A percentile compares a stretch with the other conserved stretches of the same genome.
Conservation (phyloP, 2,888 invertebrate species). For the Cataglyphis livida region DNA sequence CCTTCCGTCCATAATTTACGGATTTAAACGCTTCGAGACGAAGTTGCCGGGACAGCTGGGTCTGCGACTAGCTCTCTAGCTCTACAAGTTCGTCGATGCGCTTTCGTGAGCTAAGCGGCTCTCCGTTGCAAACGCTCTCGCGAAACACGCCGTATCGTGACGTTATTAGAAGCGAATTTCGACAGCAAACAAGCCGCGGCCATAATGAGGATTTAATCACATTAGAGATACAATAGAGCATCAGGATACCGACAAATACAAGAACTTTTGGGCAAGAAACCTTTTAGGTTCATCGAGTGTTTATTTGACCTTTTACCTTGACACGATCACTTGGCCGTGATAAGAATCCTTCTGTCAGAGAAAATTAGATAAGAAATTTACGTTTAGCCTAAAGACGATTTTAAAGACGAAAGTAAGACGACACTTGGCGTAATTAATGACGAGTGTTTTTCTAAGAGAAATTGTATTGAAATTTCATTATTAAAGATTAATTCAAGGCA, state of each 20-base stretch:
- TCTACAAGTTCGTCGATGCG: conserved; percentile 42
- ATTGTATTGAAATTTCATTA: conserved; percentile 42
- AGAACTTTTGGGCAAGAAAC: conserved; percentile 5
- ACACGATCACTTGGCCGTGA: not conserved
- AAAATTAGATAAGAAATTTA: conserved; percentile 24
- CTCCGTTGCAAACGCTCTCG: conserved; percentile 33
- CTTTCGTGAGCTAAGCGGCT: conserved; percentile 45
- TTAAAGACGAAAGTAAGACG: not conserved
- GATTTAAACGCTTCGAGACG: conserved; percentile 48
- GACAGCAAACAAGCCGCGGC: conserved; percentile 69
- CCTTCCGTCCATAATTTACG: conserved; percentile 37
- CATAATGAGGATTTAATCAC: conserved; percentile 78
- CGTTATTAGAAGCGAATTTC: conserved; percentile 74
- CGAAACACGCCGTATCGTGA: conserved; percentile 43
- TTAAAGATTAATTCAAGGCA: conserved; percentile 9
- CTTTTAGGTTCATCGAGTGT: conserved; percentile 50
- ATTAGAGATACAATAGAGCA: conserved; percentile 60
- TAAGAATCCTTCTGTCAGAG: not conserved
- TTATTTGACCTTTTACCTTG: conserved; percentile 40
- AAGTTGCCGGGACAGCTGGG: conserved; percentile 59
- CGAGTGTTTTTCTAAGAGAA: conserved; percentile 27
- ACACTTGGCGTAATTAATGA: conserved; percentile 24
- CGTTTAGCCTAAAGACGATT: not conserved
- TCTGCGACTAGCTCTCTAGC: conserved; percentile 32
- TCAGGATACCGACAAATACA: conserved; percentile 29